phyloP scores from a whole-genome alignment of 1,140 invertebrate genomes.

The Ditylenchus dipsaci region DNA sequence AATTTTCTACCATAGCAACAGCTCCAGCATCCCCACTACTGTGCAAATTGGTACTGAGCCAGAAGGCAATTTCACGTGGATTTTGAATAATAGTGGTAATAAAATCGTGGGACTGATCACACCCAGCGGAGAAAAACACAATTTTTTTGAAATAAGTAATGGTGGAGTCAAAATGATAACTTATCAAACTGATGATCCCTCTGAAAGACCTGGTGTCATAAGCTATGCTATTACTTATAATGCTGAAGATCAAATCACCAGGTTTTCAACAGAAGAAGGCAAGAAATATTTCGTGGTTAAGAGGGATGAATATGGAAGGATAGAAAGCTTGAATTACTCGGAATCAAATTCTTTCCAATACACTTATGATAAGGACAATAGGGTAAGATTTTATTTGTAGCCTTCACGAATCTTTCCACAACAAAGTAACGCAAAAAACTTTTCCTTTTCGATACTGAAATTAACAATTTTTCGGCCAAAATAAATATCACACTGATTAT shows the following conservation, averaged over 20 bases:
- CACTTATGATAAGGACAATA: not conserved
- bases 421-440: no score
- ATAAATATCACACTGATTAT: no score
- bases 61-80: not conserved
- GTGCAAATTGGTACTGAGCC: no score
- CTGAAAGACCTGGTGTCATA: not conserved
- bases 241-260: not conserved
- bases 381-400: not conserved
- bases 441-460: no score
- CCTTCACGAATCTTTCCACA: no score
- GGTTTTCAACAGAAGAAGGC: not conserved
- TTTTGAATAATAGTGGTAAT: not conserved
- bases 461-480: no score
- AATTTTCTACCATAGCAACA: no score
- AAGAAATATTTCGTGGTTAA: not conserved
- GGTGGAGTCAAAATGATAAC: not conserved
- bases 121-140: not conserved
- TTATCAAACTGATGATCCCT: not conserved
- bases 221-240: not conserved
- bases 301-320: not conserved
- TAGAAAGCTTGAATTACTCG: not conserved
- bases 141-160: not conserved
- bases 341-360: not conserved
- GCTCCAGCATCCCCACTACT: no score
- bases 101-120: not conserved